Conservation (phyloP, 2,113 vertebrate genomes). For the Rhipidura dahli region DNA sequence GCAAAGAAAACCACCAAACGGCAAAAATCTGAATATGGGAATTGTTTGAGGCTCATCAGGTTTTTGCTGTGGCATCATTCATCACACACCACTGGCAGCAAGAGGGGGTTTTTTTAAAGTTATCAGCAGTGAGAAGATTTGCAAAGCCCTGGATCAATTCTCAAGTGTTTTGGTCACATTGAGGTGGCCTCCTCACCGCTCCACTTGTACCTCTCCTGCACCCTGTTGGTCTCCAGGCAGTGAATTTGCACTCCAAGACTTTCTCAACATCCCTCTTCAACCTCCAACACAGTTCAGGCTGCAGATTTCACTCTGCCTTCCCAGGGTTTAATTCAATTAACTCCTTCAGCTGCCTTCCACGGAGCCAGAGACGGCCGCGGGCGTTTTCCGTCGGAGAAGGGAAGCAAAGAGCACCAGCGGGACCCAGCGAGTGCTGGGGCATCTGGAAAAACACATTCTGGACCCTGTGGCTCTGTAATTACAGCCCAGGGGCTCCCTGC, state of each 20-base stretch:
- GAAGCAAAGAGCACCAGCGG: neutral
- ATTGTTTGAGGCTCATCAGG: neutral
- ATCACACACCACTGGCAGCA: rapidly evolving
- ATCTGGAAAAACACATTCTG: neutral
- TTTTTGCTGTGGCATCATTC: neutral
- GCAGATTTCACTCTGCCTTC: neutral
- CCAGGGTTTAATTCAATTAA: neutral
- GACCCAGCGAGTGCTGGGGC: neutral
- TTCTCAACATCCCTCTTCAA: neutral
- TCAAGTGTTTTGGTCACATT: neutral
- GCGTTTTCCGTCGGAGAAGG: rapidly evolving
- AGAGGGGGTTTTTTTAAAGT: neutral
- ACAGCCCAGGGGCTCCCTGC: neutral
- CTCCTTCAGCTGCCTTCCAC: neutral
- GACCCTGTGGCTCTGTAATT: neutral
- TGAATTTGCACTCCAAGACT: neutral
- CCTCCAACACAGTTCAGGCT: neutral
- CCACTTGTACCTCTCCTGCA: rapidly evolving
- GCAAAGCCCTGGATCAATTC: neutral
- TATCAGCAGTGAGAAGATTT: neutral
- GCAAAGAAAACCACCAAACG: neutral
- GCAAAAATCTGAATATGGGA: neutral
- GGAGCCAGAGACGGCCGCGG: neutral
- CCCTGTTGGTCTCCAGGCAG: rapidly evolving
- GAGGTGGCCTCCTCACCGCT: neutral